phyloP scores from a whole-genome alignment of 2,888 invertebrate genomes.

The Idaea dimidiata region DNA sequence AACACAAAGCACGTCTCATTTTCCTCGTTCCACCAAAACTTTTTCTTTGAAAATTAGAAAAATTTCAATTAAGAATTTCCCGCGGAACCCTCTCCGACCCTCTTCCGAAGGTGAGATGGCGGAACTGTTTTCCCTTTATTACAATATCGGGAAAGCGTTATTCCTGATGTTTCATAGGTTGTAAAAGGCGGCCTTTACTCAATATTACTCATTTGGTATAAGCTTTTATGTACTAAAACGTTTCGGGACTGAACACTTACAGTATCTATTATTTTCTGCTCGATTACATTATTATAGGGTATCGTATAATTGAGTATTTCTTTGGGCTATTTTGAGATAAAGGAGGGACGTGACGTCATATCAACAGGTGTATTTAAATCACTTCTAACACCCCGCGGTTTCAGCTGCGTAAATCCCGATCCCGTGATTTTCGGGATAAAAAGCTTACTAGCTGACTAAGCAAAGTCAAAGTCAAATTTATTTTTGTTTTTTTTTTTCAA shows the following conservation, averaged over 20 bases:
- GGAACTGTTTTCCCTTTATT: background rate
- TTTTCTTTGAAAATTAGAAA: background rate
- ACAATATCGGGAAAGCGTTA: background rate
- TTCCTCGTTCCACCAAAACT: background rate
- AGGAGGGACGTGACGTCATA: background rate
- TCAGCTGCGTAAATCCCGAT: no score
- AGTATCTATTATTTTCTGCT: background rate
- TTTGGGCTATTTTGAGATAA: background rate
- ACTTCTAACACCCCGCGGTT: background rate
- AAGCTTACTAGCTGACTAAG: no score
- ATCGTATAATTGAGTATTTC: background rate
- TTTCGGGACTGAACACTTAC: background rate
- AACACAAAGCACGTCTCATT: background rate
- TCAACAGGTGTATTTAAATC: background rate
- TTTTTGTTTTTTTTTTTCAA: no score
- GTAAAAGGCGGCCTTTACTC: background rate
- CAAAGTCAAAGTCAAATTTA: no score
- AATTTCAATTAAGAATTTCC: background rate
- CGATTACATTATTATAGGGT: background rate
- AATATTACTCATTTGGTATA: slow-evolving; percentile 1
- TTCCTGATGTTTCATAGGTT: background rate
- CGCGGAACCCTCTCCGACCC: background rate
- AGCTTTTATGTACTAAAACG: background rate
- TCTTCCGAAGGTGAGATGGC: background rate
- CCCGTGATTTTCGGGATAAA: no score